phyloP scores from a whole-genome alignment of 2,797 vertebrate genomes.

The Loriculus beryllinus region DNA sequence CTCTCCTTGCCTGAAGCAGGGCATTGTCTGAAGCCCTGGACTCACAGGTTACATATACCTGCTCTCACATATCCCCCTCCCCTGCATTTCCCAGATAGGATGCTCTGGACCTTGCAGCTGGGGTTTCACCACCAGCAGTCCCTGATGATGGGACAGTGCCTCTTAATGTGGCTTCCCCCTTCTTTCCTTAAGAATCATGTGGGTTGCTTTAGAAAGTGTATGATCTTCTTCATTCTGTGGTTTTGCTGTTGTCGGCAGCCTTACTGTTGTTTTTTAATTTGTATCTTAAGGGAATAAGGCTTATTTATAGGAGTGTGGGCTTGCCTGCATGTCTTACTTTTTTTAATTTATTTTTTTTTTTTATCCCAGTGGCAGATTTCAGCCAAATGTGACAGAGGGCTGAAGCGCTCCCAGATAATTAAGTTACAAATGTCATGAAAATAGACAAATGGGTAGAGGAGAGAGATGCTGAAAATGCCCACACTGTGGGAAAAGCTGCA shows the following conservation, averaged over 20 bases:
- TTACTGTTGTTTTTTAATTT: neutral
- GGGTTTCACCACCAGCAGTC: neutral
- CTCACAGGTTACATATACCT: neutral
- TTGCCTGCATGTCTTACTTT: neutral
- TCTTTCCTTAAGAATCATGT: neutral
- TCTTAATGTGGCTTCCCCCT: neutral
- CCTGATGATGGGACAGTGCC: neutral
- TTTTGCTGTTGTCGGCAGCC: neutral
- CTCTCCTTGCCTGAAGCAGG: neutral
- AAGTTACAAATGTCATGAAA: slow-evolving; percentile 34
- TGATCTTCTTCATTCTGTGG: neutral
- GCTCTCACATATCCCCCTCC: accelerated
- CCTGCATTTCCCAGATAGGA: accelerated
- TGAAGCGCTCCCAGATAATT: slow-evolving; percentile 23
- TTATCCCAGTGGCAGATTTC: neutral
- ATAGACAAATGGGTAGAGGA: slow-evolving; percentile 16
- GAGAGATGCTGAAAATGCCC: slow-evolving; percentile 38
- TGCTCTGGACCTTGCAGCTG: accelerated
- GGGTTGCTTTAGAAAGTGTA: neutral
- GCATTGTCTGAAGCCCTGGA: accelerated
- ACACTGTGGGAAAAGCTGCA: slow-evolving; percentile 44
- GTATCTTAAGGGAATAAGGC: neutral
- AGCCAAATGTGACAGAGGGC: slow-evolving; percentile 18
- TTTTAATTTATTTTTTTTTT: neutral
- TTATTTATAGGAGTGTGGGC: neutral